Evolutionary conservation across 2,888 invertebrate species (phyloP), one percentile per base, ranked within the genome.

Genomic region (Leucophenga maculata): DNA sequence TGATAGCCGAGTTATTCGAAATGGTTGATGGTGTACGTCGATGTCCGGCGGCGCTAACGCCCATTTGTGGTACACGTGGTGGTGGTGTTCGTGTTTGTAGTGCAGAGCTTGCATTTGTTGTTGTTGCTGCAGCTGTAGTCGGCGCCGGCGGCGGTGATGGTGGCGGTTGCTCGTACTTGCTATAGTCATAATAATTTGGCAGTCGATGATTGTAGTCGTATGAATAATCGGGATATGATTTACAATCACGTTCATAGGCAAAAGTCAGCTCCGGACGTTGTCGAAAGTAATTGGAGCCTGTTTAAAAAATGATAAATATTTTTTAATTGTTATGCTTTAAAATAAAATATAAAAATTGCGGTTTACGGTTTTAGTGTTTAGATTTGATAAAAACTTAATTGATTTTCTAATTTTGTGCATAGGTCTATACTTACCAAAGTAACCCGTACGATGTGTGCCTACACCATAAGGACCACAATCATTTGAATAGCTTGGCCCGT

Each of bases 11-110:
- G 59, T 84, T 87, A 0, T 90, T 88, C 0, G 93, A 93, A 4
- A 94, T 93, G 82, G 94, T 94, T 0, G 95, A 94, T 0, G 94
- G 93, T 0, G 95, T 94, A 69, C 96, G 91, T 77, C 93, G 91
- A 87, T 96, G 96, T 1, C 87, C 87, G 1, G 84, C 85, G 1
- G 89, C 89, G 20, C 80, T 86, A 0, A 89, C 83, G 14, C 89
- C 89, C 89, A 89, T 89, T 72, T 88, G 87, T 0, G 89, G 89
- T 1, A 88, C 88, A 1, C 88, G 82, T 1, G 87, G 87, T 1
- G 87, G 87, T n/a, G 87, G 87, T 16, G 88, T 86, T 11, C 86
- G 80, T 11, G 86, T 83, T 68, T 78, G 83, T 50, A 69, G 20
- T 6, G 70, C 65, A 50, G 6, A 2, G n/a, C 3, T 18, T 18